Percentiles rank a stretch among this genome's conserved stretches.
Evolutionary conservation across 2,113 vertebrate genomes (phyloP).

Genomic region (Gnathonemus longibarbis): DNA sequence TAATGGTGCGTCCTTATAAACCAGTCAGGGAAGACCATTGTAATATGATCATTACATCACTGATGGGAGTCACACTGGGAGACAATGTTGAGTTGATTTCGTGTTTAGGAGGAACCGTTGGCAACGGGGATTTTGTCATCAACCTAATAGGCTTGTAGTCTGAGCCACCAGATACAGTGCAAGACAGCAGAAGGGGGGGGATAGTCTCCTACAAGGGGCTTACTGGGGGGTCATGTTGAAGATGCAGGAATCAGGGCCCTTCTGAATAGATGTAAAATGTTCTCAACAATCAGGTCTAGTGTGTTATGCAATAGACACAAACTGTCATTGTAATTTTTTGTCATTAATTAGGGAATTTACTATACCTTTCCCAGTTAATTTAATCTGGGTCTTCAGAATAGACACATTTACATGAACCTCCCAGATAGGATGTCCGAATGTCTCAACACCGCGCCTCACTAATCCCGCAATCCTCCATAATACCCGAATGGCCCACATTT

Average conservation of each 20-base stretch:
- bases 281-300: background rate
- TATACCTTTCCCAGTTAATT: background rate
- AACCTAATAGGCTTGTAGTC: background rate
- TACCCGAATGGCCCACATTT: background rate
- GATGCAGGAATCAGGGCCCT: background rate
- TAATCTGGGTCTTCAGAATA: background rate
- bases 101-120: background rate
- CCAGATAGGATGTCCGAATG: background rate
- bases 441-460: background rate
- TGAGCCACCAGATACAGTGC: background rate
- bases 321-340: background rate
- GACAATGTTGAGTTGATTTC: background rate
- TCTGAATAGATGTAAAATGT: background rate
- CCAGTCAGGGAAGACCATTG: background rate
- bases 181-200: background rate
- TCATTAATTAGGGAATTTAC: background rate
- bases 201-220: background rate
- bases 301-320: background rate
- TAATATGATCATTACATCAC: background rate
- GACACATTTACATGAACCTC: background rate
- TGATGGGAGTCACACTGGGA: background rate
- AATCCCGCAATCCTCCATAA: background rate
- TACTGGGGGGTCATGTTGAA: background rate
- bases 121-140: background rate
- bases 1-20: background rate